Base-by-base conservation (phyloP, 2,797 vertebrate genomes). In the Hippopotamyrus pictus region DNA sequence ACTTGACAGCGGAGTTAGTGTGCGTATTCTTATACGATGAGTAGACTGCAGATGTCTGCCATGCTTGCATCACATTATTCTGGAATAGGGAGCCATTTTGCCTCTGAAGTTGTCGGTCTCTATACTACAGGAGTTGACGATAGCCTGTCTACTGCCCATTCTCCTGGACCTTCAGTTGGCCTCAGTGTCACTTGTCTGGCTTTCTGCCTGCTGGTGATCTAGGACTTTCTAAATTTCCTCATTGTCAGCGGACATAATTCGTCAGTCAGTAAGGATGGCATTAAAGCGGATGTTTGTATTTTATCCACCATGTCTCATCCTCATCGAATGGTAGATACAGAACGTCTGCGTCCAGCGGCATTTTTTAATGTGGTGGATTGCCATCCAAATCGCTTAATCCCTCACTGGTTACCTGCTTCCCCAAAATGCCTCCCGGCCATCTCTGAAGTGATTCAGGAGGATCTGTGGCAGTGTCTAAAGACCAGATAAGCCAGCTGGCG, bases 381-480 rank as follows among this genome's bases (percentile, higher is more conserved):
- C 89, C 51, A 84, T 87, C 89, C 12, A 92, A 94, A 94, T 94
- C 91, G 91, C 90, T 92, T 94, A 93, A 95, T 95, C 93, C 90
- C 33, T 93, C 93, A 93, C 84, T 92, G 92, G 92, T 91, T 92
- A 92, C 91, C 92, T 89, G 91, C 90, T 93, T 94, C 91, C 90
- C 92, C 90, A 88, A 93, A 93, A 94, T 88, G 92, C 89, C 87
- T 88, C 91, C 69, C 89, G 92, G 88, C 88, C 90, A 89, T 86
- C 25, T 29, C 19, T 29, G 11, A 33, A 33, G 85, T 57, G 25
- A 86, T 53, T 86, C 48, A 37, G 29, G 50, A 41, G 29, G 7
- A 22, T 33, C 25, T 86, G 25, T 7, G 14, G 51, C 14, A 11
- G 48, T 37, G 25, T 54, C 29, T 37, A n/a, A 57, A 86, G 51